Conservation (phyloP, 1,140 invertebrate species). For the Hypsibius dujardini region DNA sequence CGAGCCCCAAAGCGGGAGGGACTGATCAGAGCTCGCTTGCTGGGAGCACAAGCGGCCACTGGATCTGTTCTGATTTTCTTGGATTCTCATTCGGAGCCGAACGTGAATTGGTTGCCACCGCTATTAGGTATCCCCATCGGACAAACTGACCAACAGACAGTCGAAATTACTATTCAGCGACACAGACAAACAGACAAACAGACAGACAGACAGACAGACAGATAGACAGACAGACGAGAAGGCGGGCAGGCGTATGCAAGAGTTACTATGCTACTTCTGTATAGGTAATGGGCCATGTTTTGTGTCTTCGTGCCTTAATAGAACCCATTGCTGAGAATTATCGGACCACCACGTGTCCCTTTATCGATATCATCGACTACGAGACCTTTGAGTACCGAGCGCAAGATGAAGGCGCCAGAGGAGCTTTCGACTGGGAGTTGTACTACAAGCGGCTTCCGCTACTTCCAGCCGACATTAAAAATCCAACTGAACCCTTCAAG, state of each 20-base stretch:
- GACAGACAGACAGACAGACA: no score
- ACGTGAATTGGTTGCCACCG: conserved; percentile 84
- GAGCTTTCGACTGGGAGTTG: conserved; percentile 91
- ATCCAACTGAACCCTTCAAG: conserved; percentile 73
- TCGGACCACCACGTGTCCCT: conserved; percentile 77
- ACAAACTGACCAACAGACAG: no score
- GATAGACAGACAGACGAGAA: no score
- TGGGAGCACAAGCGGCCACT: conserved; percentile 60
- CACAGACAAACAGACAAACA: no score
- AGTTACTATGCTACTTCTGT: conserved; percentile 17
- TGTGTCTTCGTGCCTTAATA: conserved; percentile 30
- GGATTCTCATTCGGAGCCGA: conserved; percentile 83
- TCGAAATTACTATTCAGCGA: no score
- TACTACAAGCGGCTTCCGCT: conserved; percentile 83
- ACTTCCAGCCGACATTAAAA: conserved; percentile 54
- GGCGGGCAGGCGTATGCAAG: no score
- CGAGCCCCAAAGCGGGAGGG: conserved; percentile 55
- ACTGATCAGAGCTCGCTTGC: conserved; percentile 64
- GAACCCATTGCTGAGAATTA: conserved; percentile 73
- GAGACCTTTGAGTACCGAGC: conserved; percentile 79
- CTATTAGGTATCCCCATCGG: conserved; percentile 61
- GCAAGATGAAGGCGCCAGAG: conserved; percentile 80
- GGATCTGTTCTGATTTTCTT: conserved; percentile 74
- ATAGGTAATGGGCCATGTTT: conserved; percentile 18
- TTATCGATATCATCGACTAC: conserved; percentile 83